phyloP scores from a whole-genome alignment of 2,113 vertebrate genomes.

The Sapayoa aenigma region DNA sequence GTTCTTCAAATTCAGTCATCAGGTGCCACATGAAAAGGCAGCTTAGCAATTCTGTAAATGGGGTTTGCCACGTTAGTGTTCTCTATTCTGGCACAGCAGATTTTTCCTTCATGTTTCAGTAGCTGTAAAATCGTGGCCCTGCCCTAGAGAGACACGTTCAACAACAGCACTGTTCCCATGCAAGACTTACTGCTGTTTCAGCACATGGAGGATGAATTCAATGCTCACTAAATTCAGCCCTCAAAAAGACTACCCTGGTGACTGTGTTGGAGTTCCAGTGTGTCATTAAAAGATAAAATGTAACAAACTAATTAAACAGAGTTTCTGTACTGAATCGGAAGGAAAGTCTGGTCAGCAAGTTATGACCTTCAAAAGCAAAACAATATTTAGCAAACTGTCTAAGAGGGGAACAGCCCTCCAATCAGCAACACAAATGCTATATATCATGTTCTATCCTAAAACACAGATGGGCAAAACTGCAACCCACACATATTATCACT shows the following conservation, averaged over 20 bases:
- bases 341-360: background rate
- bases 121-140: background rate
- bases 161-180: background rate
- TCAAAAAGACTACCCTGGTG: background rate
- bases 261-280: background rate
- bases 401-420: background rate
- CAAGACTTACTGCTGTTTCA: slow-evolving; percentile 29
- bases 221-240: background rate
- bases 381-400: background rate
- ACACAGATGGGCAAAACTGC: background rate
- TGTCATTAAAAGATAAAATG: slow-evolving; percentile 11
- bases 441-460: background rate
- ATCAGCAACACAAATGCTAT: background rate
- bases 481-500: background rate
- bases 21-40: background rate
- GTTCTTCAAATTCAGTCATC: background rate
- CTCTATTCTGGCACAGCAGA: background rate
- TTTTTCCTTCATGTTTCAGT: background rate
- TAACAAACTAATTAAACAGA: background rate
- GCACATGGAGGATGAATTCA: slow-evolving; percentile 4
- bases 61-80: background rate
- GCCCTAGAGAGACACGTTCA: background rate
- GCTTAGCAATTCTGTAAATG: background rate
- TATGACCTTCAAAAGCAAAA: background rate
- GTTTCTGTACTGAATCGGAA: background rate